Base-by-base conservation (phyloP, 2,888 invertebrate species). In the Tillus elongatus region DNA sequence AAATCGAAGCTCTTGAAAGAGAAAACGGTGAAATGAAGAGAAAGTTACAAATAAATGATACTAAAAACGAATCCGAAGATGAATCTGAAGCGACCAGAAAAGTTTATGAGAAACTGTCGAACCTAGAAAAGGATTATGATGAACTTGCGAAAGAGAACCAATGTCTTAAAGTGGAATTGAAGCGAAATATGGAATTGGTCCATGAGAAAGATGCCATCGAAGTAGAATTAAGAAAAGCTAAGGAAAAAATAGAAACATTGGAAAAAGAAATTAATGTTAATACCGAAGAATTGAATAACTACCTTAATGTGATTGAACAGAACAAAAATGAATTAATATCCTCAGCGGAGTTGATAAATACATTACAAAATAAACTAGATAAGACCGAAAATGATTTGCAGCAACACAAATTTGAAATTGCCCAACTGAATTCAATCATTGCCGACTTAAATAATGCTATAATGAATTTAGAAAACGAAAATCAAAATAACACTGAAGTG, bases 361-460 rank as follows among this genome's bases (percentile, higher is more conserved):
- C 57, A 16, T 47, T 64, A 9, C 54, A 61, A 38, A 47, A 36
- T 13, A 48, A 53, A 37, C 34, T 61, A 12, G 35, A 43, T n/a
- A 29, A 57, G 40, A 45, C 35, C 1, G 47, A 52, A 33, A 46
- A 35, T 1, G 47, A 52, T 33, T 9, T 29, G 4, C 10, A 35
- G 12, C 10, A 11, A 47, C 33, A 14, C 41, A 44, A 41, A 10
- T 32, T 31, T 19, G 48, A 51, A 42, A 50, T 69, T 9, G 56
- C 55, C 34, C 52, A 60, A 10, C 64, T 74, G 27, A 72, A 74
- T 52, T 47, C 56, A 12, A 61, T 67, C 45, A 65, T 74, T 38
- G 61, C 62, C 30, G 71, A 74, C 56, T 56, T 75, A 31, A 72
- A 73, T 56, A 61, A 53, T 41, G 54, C 71, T 14, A 59, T 74